A percentile compares a stretch with the other conserved stretches of the same genome.
Conservation (phyloP, 2,113 vertebrate species). For the Campylomormyrus numenius region DNA sequence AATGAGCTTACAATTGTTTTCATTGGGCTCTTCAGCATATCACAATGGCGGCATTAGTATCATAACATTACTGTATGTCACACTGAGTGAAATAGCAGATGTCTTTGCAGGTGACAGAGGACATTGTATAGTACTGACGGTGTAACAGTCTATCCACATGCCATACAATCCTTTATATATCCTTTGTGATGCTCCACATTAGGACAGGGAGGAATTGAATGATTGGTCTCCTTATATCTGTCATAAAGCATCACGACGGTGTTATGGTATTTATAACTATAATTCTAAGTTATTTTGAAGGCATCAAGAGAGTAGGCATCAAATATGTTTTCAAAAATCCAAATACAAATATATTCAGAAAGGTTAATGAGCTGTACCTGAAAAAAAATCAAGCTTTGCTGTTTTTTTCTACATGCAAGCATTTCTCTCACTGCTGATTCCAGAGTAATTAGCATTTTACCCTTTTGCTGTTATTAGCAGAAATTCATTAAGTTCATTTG, state of each 20-base stretch:
- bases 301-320: not conserved
- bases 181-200: not conserved
- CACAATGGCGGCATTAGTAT: not conserved
- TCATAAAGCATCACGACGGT: not conserved
- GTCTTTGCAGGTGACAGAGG: not conserved
- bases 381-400: constrained; percentile 2
- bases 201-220: not conserved
- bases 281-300: not conserved
- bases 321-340: not conserved
- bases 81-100: not conserved
- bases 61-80: not conserved
- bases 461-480: not conserved
- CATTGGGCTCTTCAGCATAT: not conserved
- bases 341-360: not conserved
- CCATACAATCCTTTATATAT: not conserved
- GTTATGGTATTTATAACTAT: not conserved
- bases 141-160: not conserved
- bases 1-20: not conserved
- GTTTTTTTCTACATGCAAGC: not conserved
- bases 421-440: not conserved
- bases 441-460: not conserved
- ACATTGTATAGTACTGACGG: not conserved
- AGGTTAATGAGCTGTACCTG: constrained; percentile 9
- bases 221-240: not conserved
- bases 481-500: not conserved